Evolutionary conservation across 2,113 vertebrate species (phyloP).

Genomic region (Paradisaea rubra): DNA sequence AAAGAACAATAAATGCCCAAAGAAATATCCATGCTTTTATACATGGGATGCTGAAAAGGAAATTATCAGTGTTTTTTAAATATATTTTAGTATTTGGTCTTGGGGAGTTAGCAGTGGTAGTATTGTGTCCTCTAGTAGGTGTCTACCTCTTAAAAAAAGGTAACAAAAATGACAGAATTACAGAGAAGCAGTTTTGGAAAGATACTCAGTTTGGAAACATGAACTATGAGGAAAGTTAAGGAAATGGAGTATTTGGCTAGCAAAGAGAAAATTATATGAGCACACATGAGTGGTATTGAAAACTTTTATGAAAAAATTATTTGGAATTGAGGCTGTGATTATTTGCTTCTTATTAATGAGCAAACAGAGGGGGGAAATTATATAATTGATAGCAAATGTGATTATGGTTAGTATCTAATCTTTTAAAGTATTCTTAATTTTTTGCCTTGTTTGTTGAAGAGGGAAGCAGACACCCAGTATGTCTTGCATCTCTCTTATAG

Average conservation of each 20-base stretch:
- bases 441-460: background rate
- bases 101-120: background rate
- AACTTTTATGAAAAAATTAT: background rate
- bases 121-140: background rate
- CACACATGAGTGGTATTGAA: background rate
- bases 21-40: background rate
- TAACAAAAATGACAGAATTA: background rate
- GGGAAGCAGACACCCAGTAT: background rate
- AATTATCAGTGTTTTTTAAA: fast-evolving
- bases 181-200: background rate
- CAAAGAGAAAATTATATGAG: background rate
- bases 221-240: background rate
- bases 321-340: background rate
- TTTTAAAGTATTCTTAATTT: background rate
- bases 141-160: background rate
- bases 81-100: background rate
- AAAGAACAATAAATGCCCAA: background rate
- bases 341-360: background rate
- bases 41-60: background rate
- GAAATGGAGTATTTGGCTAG: background rate
- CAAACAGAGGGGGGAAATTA: background rate
- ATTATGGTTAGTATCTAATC: background rate
- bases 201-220: background rate
- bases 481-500: background rate
- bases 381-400: background rate